Evolutionary conservation across 2,113 vertebrate species (phyloP).

Genomic region (Perca schrenkii): DNA sequence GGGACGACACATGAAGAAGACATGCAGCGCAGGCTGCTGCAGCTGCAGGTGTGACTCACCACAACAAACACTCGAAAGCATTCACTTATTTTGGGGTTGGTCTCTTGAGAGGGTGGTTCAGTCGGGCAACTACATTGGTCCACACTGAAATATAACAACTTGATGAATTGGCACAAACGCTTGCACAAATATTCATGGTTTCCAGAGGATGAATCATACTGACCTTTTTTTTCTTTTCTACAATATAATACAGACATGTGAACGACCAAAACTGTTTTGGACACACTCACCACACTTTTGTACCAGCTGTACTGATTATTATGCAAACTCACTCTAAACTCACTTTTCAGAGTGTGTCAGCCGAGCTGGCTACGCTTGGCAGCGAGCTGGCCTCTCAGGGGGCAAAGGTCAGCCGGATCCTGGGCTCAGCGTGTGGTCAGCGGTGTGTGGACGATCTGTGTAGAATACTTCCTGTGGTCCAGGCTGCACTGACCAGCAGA

Average conservation of each 20-base stretch:
- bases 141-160: background rate
- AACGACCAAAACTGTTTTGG: background rate
- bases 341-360: constrained; percentile 85
- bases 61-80: background rate
- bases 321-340: background rate
- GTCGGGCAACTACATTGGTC: background rate
- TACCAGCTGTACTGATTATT: background rate
- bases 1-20: constrained; percentile 75
- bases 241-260: background rate
- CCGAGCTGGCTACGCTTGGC: constrained; percentile 83
- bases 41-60: constrained; percentile 60
- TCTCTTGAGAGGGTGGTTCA: background rate
- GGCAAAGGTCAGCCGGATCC: constrained; percentile 79
- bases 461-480: constrained; percentile 77
- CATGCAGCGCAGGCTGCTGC: constrained; percentile 71
- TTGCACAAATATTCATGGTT: no score
- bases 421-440: constrained; percentile 64
- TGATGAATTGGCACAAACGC: no score
- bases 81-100: background rate
- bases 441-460: constrained; percentile 83
- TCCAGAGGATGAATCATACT: no score
- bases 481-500: constrained; percentile 73
- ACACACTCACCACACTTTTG: background rate
- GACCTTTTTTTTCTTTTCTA: no score
- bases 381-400: constrained; percentile 84